Base-by-base conservation (phyloP, 2,888 invertebrate species). In the Lottia scabra region DNA sequence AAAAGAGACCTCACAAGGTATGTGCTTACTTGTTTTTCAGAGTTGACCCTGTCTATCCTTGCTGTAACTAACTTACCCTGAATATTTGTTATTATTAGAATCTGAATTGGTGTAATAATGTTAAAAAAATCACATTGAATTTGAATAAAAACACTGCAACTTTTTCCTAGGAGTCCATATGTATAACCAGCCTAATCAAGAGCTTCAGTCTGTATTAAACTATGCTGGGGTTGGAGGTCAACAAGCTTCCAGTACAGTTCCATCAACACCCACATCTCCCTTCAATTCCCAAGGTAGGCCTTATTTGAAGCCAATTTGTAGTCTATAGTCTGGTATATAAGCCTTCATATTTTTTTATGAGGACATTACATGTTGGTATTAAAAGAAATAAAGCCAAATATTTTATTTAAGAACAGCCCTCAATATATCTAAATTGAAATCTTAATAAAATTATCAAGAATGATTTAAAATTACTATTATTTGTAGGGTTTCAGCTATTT, bases 401-500 rank as follows among this genome's bases (percentile, higher is more conserved):
- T n/a, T n/a, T n/a, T n/a, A n/a, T n/a, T 30, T 30, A 30, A 30
- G 30, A 30, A 4, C 16, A 46, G 27, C 44, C 8, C 43, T 65
- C 65, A 30, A 38, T 43, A 23, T 30, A 15, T n/a, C 19, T 23
- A 27, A 43, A 65, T 38, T 12, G 43, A 38, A 30, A 23, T 23
- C 43, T 23, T 38, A 8, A 38, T 8, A 38, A 38, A 8, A 38
- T 38, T 38, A 38, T 38, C 38, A 38, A 43, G 1, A 6, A 65
- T 65, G 16, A 16, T 65, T 2, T 12, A 30, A 8, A 6, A 6
- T 65, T 26, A 23, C 16, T n/a, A n/a, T n/a, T 27, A 8, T 44
- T n/a, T 13, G 10, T 3, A 82, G 82, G 80, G 4, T 81, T 81
- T 56, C 82, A 82, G 76, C 73, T 82, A 71, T 81, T 82, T 65